A percentile compares a stretch with the other conserved stretches of the same genome.
Evolutionary conservation across 2,797 vertebrate genomes (phyloP).

Genomic region (Sphenopsis melanotis): DNA sequence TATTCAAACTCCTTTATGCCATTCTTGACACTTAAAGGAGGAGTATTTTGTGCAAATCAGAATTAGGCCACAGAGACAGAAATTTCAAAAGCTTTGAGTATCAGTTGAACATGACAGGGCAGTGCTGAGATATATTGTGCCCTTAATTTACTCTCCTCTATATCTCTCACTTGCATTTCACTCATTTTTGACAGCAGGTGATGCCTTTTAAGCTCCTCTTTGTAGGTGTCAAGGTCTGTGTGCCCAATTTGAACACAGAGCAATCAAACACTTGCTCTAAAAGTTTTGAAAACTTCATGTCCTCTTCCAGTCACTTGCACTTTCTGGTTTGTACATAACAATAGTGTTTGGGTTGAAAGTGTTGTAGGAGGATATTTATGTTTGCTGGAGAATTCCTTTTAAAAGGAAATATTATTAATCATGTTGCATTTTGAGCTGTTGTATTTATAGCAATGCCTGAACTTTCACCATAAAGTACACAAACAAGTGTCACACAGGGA

Average conservation of each 20-base stretch:
- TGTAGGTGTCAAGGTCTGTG: neutral
- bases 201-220: neutral
- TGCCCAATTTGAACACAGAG: fast-evolving
- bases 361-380: neutral
- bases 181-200: neutral
- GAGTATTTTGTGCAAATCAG: neutral
- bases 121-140: neutral
- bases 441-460: neutral
- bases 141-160: neutral
- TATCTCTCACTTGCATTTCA: neutral
- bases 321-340: neutral
- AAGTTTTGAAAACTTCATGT: neutral
- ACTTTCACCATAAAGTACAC: neutral
- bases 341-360: neutral
- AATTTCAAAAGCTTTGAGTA: neutral
- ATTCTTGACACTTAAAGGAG: neutral
- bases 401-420: neutral
- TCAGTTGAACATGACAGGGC: neutral
- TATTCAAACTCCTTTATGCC: neutral
- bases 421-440: neutral
- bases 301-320: neutral
- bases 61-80: neutral
- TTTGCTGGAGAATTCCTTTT: neutral
- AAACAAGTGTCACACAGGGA: neutral
- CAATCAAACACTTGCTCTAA: fast-evolving